phyloP scores from a whole-genome alignment of 2,113 vertebrate genomes.

The Isurus oxyrinchus region DNA sequence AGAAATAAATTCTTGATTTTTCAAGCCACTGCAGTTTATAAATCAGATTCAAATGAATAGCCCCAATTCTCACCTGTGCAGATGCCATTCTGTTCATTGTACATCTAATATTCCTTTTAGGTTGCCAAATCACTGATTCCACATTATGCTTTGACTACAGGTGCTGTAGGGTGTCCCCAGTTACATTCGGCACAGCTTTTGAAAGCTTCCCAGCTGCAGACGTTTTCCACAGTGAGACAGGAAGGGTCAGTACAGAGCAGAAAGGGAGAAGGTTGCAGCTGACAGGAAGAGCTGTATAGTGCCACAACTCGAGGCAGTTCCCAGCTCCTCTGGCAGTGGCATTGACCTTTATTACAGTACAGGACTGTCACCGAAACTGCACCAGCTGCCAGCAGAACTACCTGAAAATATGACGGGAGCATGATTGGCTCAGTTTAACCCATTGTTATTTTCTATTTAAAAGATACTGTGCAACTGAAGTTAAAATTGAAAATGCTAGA shows the following conservation, averaged over 20 bases:
- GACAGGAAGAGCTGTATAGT: background rate
- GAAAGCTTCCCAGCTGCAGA: background rate
- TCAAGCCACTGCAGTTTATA: background rate
- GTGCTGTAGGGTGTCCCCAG: background rate
- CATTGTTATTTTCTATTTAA: background rate
- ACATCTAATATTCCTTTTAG: background rate
- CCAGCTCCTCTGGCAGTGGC: background rate
- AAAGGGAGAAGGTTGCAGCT: background rate
- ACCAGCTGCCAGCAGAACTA: background rate
- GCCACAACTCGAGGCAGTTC: background rate
- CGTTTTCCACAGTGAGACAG: background rate
- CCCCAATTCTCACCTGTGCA: background rate
- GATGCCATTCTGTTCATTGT: background rate
- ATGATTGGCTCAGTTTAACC: background rate
- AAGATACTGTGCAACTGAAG: background rate
- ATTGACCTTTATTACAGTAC: background rate
- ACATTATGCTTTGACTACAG: background rate
- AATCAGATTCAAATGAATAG: background rate
- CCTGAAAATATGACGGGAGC: background rate
- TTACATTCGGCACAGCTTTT: background rate
- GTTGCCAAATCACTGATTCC: background rate
- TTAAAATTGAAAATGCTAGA: background rate
- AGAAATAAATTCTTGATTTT: background rate
- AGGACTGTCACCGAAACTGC: background rate
- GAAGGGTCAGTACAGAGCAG: background rate